These are phyloP conservation scores for Adelphocoris suturalis DNA, from an alignment of 2,888 invertebrate genomes.

Conservation along the genomic window DNA sequence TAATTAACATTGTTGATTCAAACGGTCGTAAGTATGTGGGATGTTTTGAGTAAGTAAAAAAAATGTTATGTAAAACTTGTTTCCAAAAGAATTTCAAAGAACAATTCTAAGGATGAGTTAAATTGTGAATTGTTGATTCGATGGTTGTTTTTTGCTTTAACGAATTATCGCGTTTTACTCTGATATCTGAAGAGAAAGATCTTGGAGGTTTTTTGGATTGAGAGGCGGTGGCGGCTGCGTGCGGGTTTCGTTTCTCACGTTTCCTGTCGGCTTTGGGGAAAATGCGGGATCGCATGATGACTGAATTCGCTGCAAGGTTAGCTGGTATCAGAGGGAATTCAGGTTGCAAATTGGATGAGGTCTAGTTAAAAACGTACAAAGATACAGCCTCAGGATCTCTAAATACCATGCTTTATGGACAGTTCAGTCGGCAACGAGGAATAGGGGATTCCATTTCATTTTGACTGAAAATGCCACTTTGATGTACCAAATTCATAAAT, in stretches of 20 bases:
- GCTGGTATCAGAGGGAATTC: too few relatives aligned
- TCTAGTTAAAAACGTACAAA: too few relatives aligned
- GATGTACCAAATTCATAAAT: too few relatives aligned
- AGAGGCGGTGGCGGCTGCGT: neutral
- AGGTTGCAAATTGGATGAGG: too few relatives aligned
- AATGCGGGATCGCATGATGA: conserved; percentile 18
- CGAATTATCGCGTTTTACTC: neutral
- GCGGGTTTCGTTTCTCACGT: neutral
- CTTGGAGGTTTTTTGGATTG: neutral
- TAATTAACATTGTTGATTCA: conserved; percentile 66
- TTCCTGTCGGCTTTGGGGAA: neutral
- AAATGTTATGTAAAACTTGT: neutral
- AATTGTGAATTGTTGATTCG: neutral
- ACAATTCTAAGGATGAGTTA: neutral
- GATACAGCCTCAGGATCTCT: too few relatives aligned
- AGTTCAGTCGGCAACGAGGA: too few relatives aligned
- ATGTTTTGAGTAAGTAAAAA: neutral
- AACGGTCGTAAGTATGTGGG: conserved; percentile 20
- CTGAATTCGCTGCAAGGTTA: neutral
- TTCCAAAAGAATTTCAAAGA: neutral
- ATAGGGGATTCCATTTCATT: too few relatives aligned
- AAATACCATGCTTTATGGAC: too few relatives aligned
- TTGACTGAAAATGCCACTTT: too few relatives aligned
- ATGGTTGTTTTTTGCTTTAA: neutral
- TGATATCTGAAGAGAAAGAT: neutral